phyloP scores from a whole-genome alignment of 2,113 vertebrate species.

The Phylloscopus whistleri region DNA sequence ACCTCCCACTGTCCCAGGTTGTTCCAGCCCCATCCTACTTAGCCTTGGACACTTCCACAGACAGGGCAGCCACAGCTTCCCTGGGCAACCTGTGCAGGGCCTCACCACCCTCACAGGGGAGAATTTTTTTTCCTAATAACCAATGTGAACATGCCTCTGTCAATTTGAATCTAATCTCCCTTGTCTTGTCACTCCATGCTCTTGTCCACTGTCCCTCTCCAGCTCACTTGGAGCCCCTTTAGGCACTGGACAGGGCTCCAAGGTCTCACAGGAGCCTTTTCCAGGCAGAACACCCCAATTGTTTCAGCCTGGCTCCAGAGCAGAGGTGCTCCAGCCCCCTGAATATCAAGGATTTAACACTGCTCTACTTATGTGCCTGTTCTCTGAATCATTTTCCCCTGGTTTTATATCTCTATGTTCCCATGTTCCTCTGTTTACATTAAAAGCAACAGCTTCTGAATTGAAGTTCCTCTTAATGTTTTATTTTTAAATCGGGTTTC shows the following conservation, averaged over 20 bases:
- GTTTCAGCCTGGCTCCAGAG: neutral
- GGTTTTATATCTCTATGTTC: neutral
- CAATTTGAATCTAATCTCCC: too few relatives aligned
- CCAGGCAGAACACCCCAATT: neutral
- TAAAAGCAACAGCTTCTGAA: neutral
- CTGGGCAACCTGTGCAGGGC: neutral
- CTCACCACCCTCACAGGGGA: neutral
- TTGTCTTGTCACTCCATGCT: neutral
- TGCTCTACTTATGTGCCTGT: neutral
- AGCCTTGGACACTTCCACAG: neutral
- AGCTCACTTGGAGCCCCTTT: neutral
- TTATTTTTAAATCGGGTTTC: neutral
- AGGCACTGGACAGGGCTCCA: neutral
- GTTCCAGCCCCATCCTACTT: fast-evolving
- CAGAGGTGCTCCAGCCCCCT: neutral
- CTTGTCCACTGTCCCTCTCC: neutral
- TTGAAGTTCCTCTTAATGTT: neutral
- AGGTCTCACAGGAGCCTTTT: neutral
- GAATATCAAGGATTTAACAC: neutral
- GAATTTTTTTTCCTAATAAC: neutral
- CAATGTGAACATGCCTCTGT: neutral
- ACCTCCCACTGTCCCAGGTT: neutral
- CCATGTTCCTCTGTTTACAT: neutral
- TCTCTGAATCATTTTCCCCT: neutral
- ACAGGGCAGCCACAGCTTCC: neutral